Evolutionary conservation across 2,797 vertebrate species (phyloP), one percentile per base, ranked within the genome.

Genomic region (Darevskia mixta): DNA sequence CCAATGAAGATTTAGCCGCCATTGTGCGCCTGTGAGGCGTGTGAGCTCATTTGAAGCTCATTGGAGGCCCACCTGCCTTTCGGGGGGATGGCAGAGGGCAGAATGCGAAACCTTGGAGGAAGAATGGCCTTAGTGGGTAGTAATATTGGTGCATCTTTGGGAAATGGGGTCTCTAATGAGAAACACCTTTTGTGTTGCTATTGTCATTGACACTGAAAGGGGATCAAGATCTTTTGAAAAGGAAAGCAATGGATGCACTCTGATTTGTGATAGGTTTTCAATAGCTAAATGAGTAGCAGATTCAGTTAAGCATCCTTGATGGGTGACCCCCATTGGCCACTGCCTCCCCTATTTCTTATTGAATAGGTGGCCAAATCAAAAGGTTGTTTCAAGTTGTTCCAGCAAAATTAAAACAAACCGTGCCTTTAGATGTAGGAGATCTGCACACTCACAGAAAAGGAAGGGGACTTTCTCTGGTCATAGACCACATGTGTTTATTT

Each of bases 21-120:
- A 87, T 90, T 93, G 90, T 94, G 86, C 73, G 82, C 45, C 91
- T 35, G 35, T 79, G 89, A 89, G 90, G 91, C 90, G 64, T 89
- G 64, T 81, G 79, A 90, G 92, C 89, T 92, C 88, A 88, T 86
- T 86, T 89, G 87, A 82, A 75, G 67, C 61, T 90, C 89, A 27
- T 77, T 77, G 58, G 86, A 66, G 84, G 89, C 81, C 55, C 89
- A 90, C 93, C 84, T 86, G 89, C 89, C 87, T 88, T 91, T 86
- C 84, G 87, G 83, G 58, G 49, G 49, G 78, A 79, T 79, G 90
- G 78, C 11, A 80, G 89, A 79, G 79, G 79, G 38, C 83, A 72
- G 41, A 79, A 58, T 80, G 81, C 78, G 64, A 91, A 90, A 84
- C 5, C 45, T 77, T 85, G 38, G 76, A 72, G 86, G 73, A 89